Conservation (phyloP, 2,888 invertebrate species). For the Ellobium chinense region DNA sequence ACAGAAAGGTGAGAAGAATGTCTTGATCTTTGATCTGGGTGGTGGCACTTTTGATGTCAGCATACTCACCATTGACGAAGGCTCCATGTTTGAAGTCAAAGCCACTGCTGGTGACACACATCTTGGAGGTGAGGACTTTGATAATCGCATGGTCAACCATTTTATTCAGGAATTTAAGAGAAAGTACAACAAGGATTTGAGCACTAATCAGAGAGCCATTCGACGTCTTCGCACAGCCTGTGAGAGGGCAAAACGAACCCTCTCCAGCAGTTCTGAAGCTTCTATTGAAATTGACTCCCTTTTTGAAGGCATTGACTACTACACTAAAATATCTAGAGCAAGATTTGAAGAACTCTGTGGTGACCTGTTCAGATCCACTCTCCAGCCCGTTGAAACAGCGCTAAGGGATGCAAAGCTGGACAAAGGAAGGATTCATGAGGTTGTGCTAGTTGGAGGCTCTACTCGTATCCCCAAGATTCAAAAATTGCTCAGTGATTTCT, state of each 20-base stretch:
- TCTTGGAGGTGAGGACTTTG: constrained; percentile 87
- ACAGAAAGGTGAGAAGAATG: constrained; percentile 78
- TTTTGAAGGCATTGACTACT: constrained; percentile 96
- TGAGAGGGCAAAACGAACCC: constrained; percentile 81
- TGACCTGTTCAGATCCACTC: constrained; percentile 75
- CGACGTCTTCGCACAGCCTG: constrained; percentile 86
- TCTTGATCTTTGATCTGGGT: constrained; percentile 83
- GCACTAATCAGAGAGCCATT: constrained; percentile 86
- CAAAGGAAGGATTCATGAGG: constrained; percentile 84
- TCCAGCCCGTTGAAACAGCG: constrained; percentile 87
- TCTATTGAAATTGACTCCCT: constrained; percentile 94
- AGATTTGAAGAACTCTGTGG: constrained; percentile 90
- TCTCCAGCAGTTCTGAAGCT: constrained; percentile 80
- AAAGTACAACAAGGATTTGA: constrained; percentile 84
- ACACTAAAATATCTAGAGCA: constrained; percentile 94
- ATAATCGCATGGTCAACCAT: constrained; percentile 91
- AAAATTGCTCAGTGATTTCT: not conserved
- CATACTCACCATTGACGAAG: constrained; percentile 81
- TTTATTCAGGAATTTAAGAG: constrained; percentile 89
- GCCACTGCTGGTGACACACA: not conserved
- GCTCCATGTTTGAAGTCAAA: constrained; percentile 86
- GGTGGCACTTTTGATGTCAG: constrained; percentile 84
- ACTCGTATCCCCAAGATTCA: constrained; percentile 83
- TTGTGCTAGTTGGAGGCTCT: constrained; percentile 90
- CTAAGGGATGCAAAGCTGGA: constrained; percentile 97